A percentile compares a stretch with the other conserved stretches of the same genome.
These are phyloP conservation scores for Cervus canadensis DNA, from an alignment of 2,113 vertebrate species.

Conservation along the genomic window DNA sequence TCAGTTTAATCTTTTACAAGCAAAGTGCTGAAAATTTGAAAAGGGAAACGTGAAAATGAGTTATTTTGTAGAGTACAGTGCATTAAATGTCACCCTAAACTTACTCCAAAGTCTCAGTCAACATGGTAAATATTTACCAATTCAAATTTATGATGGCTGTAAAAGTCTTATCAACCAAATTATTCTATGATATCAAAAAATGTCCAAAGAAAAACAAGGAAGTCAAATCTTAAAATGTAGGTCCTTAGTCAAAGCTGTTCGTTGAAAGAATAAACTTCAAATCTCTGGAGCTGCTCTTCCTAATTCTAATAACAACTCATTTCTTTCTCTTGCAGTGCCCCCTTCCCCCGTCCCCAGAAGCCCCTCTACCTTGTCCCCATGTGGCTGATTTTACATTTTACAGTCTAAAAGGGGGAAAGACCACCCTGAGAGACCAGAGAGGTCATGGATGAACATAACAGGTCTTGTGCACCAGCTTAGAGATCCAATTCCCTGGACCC, in stretches of 20 bases:
- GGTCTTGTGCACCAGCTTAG: not conserved
- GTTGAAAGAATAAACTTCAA: not conserved
- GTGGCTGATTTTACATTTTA: not conserved
- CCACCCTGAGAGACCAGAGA: not conserved
- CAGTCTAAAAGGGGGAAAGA: not conserved
- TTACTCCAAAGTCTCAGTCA: not conserved
- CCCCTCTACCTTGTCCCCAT: rapidly evolving
- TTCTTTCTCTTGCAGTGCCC: rapidly evolving
- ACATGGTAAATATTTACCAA: not conserved
- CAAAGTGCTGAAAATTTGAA: not conserved
- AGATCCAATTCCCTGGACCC: rapidly evolving
- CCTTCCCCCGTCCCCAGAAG: not conserved
- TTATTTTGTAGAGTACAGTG: not conserved
- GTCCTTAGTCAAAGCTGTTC: not conserved
- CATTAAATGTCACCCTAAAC: not conserved
- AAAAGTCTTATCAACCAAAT: not conserved
- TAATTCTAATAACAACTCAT: rapidly evolving
- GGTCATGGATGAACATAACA: rapidly evolving
- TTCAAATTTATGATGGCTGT: not conserved
- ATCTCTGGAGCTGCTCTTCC: too few species aligned
- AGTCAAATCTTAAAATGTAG: not conserved
- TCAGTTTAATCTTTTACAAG: not conserved
- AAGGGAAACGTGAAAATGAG: not conserved
- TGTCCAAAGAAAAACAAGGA: not conserved
- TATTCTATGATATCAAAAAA: not conserved